Evolutionary conservation across 1,140 invertebrate species (phyloP).

Genomic region (Camponotus floridanus): DNA sequence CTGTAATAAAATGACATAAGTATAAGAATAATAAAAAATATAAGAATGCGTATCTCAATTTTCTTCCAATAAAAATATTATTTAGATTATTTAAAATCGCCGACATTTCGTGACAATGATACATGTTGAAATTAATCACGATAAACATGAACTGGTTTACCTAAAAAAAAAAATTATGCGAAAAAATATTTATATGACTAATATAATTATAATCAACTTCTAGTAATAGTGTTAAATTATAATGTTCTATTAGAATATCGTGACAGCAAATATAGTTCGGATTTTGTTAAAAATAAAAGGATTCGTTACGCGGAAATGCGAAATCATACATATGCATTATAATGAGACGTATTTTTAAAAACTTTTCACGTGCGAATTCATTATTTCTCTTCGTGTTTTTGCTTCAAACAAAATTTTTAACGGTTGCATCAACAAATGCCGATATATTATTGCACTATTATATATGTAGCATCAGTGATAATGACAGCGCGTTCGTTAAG

Average conservation of each 20-base stretch:
- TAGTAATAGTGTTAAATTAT: slow-evolving; percentile 25
- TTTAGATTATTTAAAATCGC: neutral
- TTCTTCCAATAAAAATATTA: neutral
- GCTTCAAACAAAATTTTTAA: slow-evolving; percentile 33
- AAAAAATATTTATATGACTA: too few relatives aligned
- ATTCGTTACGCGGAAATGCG: neutral
- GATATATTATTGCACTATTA: neutral
- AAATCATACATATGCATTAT: neutral
- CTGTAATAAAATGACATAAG: neutral
- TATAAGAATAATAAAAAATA: neutral
- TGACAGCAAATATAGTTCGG: neutral
- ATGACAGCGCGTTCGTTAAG: slow-evolving; percentile 38
- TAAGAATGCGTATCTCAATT: neutral
- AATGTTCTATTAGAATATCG: neutral
- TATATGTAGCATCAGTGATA: slow-evolving; percentile 10
- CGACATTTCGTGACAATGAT: neutral
- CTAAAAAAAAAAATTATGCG: too few relatives aligned
- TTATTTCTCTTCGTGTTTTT: neutral
- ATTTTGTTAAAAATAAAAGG: neutral
- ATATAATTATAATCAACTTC: too few relatives aligned
- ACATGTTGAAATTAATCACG: neutral
- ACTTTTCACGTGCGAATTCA: neutral
- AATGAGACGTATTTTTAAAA: neutral
- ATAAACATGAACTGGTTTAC: neutral
- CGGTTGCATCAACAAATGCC: neutral